These are phyloP conservation scores for Euura saliciscinereae DNA, from an alignment of 1,140 invertebrate species.

Conservation along the genomic window DNA sequence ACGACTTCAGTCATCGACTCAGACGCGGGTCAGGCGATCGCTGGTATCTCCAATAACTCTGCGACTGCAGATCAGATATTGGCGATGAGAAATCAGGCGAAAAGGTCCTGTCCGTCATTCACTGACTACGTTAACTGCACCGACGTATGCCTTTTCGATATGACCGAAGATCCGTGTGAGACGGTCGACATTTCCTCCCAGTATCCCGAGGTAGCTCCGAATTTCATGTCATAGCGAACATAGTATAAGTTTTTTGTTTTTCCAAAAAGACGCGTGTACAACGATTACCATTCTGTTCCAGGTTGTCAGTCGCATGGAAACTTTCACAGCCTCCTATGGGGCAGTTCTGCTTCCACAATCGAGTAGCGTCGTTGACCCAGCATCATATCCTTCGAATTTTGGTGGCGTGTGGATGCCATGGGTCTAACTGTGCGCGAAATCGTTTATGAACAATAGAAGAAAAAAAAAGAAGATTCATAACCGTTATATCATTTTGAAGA, in stretches of 20 bases:
- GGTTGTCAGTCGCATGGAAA: too few relatives aligned
- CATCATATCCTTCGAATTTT: too few relatives aligned
- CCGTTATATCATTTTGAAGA: too few relatives aligned
- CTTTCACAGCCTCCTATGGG: too few relatives aligned
- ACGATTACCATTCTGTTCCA: too few relatives aligned
- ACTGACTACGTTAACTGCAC: neutral
- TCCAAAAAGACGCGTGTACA: neutral
- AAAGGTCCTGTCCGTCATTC: neutral
- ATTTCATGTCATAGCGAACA: too few relatives aligned
- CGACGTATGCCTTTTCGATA: slow-evolving; percentile 16
- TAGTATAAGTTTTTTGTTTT: neutral
- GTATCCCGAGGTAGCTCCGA: slow-evolving; percentile 8
- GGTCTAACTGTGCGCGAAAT: too few relatives aligned
- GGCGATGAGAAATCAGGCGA: neutral
- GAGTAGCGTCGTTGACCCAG: too few relatives aligned
- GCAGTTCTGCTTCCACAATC: too few relatives aligned
- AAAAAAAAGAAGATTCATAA: too few relatives aligned
- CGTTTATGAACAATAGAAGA: too few relatives aligned
- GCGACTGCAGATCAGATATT: neutral
- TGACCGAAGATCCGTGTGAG: slow-evolving; percentile 13
- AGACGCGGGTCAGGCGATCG: slow-evolving; percentile 32
- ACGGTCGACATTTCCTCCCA: neutral
- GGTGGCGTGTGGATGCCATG: too few relatives aligned
- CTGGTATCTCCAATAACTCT: neutral
- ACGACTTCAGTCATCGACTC: slow-evolving; percentile 33